Conservation (phyloP, 2,888 invertebrate species). For the Hipparchia sbordonii region DNA sequence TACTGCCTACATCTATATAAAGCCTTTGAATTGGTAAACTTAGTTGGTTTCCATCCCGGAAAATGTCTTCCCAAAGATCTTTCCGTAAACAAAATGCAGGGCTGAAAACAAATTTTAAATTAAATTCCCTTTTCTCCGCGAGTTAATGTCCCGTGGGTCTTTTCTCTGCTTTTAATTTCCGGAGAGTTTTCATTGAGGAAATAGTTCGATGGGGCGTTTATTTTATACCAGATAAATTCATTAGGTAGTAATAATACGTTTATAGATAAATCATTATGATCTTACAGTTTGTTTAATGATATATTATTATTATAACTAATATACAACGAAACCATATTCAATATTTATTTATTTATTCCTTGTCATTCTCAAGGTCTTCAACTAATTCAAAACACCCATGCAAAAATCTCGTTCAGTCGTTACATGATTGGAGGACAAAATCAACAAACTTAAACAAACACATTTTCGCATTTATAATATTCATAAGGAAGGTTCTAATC, state of each 20-base stretch:
- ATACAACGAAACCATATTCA: too few relatives aligned
- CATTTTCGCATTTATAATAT: too few relatives aligned
- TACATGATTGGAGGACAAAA: too few relatives aligned
- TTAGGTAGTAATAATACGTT: too few relatives aligned
- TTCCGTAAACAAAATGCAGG: constrained; percentile 61
- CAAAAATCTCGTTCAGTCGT: too few relatives aligned
- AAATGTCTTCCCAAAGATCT: constrained; percentile 39
- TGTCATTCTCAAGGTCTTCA: too few relatives aligned
- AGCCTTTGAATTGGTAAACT: constrained; percentile 40
- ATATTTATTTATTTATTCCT: too few relatives aligned
- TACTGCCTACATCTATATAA: constrained; percentile 9
- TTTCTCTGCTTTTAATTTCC: constrained; percentile 78
- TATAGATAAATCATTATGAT: too few relatives aligned
- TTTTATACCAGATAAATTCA: constrained; percentile 15
- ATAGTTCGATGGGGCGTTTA: constrained; percentile 67
- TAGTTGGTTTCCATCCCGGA: constrained; percentile 31
- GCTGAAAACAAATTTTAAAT: constrained; percentile 68
- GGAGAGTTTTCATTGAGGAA: constrained; percentile 72
- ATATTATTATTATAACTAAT: too few relatives aligned
- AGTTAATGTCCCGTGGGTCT: constrained; percentile 73
- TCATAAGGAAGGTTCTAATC: too few relatives aligned
- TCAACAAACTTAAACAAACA: neutral
- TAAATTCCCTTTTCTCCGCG: constrained; percentile 67
- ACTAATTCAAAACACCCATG: too few relatives aligned
- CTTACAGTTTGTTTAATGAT: too few relatives aligned